phyloP scores from a whole-genome alignment of 2,113 vertebrate genomes.

The Prionailurus viverrinus region DNA sequence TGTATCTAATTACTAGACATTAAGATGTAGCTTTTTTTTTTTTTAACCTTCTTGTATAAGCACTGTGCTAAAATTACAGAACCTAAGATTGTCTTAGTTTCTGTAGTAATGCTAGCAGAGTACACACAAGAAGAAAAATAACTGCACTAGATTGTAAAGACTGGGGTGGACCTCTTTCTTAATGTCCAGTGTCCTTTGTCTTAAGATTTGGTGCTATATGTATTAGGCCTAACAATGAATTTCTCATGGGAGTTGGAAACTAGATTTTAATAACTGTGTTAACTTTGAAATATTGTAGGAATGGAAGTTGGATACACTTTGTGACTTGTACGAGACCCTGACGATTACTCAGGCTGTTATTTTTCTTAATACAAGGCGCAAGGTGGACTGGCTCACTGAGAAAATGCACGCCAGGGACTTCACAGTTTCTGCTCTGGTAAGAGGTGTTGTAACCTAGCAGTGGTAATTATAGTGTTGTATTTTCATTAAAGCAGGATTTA shows the following conservation, averaged over 20 bases:
- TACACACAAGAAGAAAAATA: constrained; percentile 89
- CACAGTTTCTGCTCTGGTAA: constrained; percentile 98
- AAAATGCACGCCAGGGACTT: constrained; percentile 99
- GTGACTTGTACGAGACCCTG: constrained; percentile 97
- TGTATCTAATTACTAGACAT: neutral
- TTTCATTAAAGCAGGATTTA: constrained; percentile 84
- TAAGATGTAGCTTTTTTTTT: neutral
- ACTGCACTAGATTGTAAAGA: constrained; percentile 85
- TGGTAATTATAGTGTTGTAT: neutral
- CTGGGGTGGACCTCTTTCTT: constrained; percentile 92
- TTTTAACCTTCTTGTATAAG: constrained; percentile 88
- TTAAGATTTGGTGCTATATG: constrained; percentile 88
- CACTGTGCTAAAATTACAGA: constrained; percentile 90
- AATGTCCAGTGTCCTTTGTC: constrained; percentile 91
- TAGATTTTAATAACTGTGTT: neutral
- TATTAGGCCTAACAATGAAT: neutral
- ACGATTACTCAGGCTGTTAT: constrained; percentile 99
- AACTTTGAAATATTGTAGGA: constrained; percentile 87
- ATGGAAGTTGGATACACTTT: constrained; percentile 99
- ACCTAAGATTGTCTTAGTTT: constrained; percentile 83
- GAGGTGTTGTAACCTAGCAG: constrained; percentile 55
- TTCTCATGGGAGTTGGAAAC: constrained; percentile 91
- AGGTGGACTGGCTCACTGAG: constrained; percentile 99
- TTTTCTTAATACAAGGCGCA: constrained; percentile 99
- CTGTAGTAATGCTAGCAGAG: constrained; percentile 90